Evolutionary conservation across 2,797 vertebrate genomes (phyloP), one percentile per base, ranked within the genome.

Genomic region (Denticeps clupeoides): DNA sequence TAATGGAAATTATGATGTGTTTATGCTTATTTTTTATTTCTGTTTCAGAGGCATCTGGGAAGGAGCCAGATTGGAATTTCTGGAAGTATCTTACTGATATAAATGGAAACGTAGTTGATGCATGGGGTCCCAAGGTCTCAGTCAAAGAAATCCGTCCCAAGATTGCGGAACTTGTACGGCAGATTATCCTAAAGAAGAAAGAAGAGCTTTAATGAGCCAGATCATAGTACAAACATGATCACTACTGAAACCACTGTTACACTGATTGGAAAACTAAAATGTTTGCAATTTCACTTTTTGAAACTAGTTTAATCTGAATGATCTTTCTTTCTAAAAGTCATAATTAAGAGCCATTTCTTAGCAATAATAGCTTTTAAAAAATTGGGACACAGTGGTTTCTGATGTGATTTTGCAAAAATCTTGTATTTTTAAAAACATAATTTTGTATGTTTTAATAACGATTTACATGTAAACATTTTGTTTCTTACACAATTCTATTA

Each of bases 21-120:
- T 27, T 41, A 9, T 8, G 12, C 27, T 26, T 4, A 47, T 10
- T 55, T 16, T 1, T 15, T n/a, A n/a, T n/a, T 28, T 50, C 16
- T n/a, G 38, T 31, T 27, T 7, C 72, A 97, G 93, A 89, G 12
- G 73, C 79, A 4, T 87, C 87, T 43, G 84, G 85, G 49, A 86
- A 90, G 62, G 91, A 95, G 61, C 93, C 94, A 13, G 84, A 89
- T 60, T 98, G 94, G 93, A 98, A 98, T 62, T 98, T 98, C 78
- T 98, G 93, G 93, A 98, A 98, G 69, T 98, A 89, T 59, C 80
- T 98, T 1, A 73, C 98, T 6, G 84, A 86, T 24, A 78, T 88
- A 1, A 79, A 88, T n/a, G 94, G 94, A 3, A 86, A 88, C 45
- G 90, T 85, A 28, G 77, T 89, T 23, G 86, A 87, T 4, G 83